phyloP scores from a whole-genome alignment of 2,797 vertebrate genomes.

The Cyclopterus lumpus region DNA sequence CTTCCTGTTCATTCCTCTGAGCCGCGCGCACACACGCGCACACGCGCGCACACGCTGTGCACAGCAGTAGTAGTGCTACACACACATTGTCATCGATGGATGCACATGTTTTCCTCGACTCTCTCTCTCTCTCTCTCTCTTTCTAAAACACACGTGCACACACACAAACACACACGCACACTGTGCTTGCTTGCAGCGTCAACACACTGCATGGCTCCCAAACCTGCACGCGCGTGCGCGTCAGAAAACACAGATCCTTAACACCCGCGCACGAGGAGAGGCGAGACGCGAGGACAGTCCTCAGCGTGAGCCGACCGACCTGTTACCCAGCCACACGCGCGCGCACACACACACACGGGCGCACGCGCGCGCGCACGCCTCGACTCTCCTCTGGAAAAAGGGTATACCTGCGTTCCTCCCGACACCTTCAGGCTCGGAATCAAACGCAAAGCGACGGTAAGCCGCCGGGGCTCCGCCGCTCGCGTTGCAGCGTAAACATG shows the following conservation, averaged over 20 bases:
- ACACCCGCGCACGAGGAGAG: not conserved
- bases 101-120: slow-evolving; percentile 62
- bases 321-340: slow-evolving; percentile 77
- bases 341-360: slow-evolving; percentile 21
- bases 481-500: slow-evolving; percentile 55
- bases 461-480: slow-evolving; percentile 12
- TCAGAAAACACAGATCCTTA: not conserved
- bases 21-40: not conserved
- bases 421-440: slow-evolving; percentile 68
- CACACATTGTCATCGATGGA: slow-evolving; percentile 56
- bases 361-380: slow-evolving; percentile 22
- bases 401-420: slow-evolving; percentile 69
- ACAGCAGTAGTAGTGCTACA: too few species aligned
- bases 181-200: slow-evolving; percentile 44
- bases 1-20: slow-evolving; percentile 30
- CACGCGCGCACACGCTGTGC: slow-evolving; percentile 23
- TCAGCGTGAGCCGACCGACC: slow-evolving; percentile 67
- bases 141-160: too few species aligned
- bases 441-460: slow-evolving; percentile 52
- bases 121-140: not conserved
- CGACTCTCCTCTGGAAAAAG: slow-evolving; percentile 67
- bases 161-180: slow-evolving; percentile 51
- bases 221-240: slow-evolving; percentile 36
- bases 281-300: slow-evolving; percentile 34
- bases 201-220: slow-evolving; percentile 53